Conservation (phyloP, 1,140 invertebrate genomes). For the Hormaphis cornu region DNA sequence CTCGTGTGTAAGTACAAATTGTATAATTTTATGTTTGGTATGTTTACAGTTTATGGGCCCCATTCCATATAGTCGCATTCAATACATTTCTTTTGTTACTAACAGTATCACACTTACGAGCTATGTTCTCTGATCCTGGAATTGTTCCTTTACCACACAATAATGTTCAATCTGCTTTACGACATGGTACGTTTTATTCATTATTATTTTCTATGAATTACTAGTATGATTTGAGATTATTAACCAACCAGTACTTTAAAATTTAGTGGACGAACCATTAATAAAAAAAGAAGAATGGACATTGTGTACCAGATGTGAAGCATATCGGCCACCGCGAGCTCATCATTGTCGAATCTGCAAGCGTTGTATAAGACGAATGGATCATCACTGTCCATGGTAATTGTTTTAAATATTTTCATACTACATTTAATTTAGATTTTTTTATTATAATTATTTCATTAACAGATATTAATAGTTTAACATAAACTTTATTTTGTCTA, state of each 20-base stretch:
- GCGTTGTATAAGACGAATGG: constrained; percentile 77
- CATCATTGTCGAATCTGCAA: constrained; percentile 85
- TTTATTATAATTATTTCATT: not conserved
- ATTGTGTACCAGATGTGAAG: constrained; percentile 73
- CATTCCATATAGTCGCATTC: constrained; percentile 70
- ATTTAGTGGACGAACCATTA: constrained; percentile 23
- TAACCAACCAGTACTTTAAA: not conserved
- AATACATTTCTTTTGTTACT: constrained; percentile 70
- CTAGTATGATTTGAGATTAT: constrained; percentile 28
- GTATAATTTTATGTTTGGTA: not conserved
- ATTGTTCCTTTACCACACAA: constrained; percentile 72
- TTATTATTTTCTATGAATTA: not conserved
- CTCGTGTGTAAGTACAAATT: not conserved
- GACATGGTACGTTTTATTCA: constrained; percentile 43
- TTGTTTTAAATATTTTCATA: not conserved
- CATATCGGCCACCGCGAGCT: constrained; percentile 71
- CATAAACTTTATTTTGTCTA: constrained; percentile 39
- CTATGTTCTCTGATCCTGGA: constrained; percentile 81
- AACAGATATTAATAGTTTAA: not conserved
- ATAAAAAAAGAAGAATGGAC: constrained; percentile 67
- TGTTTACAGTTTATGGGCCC: constrained; percentile 69
- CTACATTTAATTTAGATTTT: not conserved
- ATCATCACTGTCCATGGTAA: constrained; percentile 81
- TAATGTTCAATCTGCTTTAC: constrained; percentile 76
- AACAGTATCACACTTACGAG: constrained; percentile 66